Evolutionary conservation across 2,888 invertebrate genomes (phyloP), one percentile per base, ranked within the genome.

Genomic region (Rapana venosa): DNA sequence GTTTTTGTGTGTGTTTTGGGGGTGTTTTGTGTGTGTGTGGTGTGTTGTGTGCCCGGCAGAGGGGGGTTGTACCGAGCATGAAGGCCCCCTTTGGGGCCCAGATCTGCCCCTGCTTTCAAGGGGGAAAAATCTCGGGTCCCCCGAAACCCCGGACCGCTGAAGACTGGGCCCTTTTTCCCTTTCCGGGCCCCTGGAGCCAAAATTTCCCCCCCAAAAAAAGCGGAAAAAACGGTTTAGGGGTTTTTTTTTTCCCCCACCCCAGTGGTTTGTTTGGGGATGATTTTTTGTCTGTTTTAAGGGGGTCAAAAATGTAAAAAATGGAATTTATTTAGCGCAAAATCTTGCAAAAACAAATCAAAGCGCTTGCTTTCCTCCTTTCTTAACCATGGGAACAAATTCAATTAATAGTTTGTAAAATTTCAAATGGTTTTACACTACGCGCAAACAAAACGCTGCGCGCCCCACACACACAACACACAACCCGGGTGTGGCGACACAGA

Each of bases 131-230:
- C 99, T 0, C 93, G 95, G 95, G 26, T 93, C 94, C 13, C 90
- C 94, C 30, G 92, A 93, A 30, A 92, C 94, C 13, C 92, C 93
- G 32, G 95, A 95, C 74, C 93, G 70, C 91, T 94, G 90, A 94
- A 93, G 77, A 93, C 92, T 47, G 94, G 94, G 56, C 92, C 92
- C 15, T 93, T 94, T 83, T 92, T 97, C 95, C 97, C 98, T 20
- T n/a, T n/a, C n/a, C n/a, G n/a, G 98, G 99, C 96, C 98, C 98
- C 30, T 99, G 99, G 99, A 97, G 97, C 93, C 97, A 97, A 92
- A n/a, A n/a, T n/a, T 98, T 97, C 96, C 97, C 98, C 15, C 93
- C 92, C 61, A 94, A 93, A 89, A 92, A 93, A 32, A n/a, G 90
- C 92, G 6, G 93, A 93, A 32, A 83, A 91, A 81, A 36, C 47